phyloP scores from a whole-genome alignment of 2,113 vertebrate genomes.

The Bambusicola thoracicus region DNA sequence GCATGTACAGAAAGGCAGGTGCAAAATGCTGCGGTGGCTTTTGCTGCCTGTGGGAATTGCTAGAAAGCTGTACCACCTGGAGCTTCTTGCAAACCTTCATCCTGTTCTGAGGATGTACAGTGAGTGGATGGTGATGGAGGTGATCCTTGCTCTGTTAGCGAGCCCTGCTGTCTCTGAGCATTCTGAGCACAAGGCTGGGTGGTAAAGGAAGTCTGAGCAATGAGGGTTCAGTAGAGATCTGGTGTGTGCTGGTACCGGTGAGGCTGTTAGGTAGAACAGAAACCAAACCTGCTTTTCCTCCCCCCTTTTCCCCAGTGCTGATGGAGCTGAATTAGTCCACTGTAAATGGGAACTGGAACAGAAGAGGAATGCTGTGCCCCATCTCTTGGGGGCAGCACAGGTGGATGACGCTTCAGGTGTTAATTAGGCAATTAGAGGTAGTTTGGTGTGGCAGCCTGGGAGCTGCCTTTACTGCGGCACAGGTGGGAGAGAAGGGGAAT shows the following conservation, averaged over 20 bases:
- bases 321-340: not conserved
- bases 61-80: not conserved
- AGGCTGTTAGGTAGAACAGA: not conserved
- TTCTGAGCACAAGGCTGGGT: not conserved
- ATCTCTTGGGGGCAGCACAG: not conserved
- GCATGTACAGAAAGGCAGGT: not conserved
- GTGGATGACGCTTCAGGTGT: not conserved
- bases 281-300: not conserved
- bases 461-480: not conserved
- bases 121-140: accelerated
- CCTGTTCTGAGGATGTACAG: not conserved
- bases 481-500: not conserved
- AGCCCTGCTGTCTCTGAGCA: not conserved
- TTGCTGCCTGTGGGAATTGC: not conserved
- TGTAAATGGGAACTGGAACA: not conserved
- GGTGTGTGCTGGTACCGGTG: not conserved
- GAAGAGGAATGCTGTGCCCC: accelerated
- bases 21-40: slow-evolving; percentile 67
- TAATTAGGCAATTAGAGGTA: not conserved
- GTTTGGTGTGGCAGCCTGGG: not conserved
- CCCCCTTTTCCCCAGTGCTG: not conserved
- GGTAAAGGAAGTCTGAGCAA: not conserved
- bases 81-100: not conserved
- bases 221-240: not conserved
- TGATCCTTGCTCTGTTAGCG: not conserved